phyloP scores from a whole-genome alignment of 2,797 vertebrate genomes.

The Halcyon badia region DNA sequence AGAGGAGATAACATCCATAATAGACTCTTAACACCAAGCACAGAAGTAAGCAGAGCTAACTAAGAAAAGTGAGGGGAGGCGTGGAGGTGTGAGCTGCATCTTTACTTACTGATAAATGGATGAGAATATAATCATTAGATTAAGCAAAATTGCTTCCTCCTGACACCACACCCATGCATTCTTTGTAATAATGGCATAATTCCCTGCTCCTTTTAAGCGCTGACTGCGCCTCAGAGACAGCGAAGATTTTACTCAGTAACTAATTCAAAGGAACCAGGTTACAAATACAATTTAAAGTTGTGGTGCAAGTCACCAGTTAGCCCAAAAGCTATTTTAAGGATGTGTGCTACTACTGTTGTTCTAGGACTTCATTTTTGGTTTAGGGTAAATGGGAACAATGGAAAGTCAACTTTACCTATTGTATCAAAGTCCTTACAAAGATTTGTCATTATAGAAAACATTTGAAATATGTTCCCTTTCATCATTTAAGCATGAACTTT shows the following conservation, averaged over 20 bases:
- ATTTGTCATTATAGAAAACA: neutral
- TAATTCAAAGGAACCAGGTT: neutral
- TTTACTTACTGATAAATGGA: neutral
- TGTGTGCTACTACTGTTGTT: neutral
- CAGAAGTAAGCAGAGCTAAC: constrained; percentile 7
- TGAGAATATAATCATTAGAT: neutral
- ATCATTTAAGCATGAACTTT: neutral
- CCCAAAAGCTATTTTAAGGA: neutral
- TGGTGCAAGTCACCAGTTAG: neutral
- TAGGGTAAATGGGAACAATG: neutral
- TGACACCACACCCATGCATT: neutral
- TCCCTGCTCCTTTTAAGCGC: neutral
- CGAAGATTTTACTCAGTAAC: neutral
- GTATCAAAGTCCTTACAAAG: neutral
- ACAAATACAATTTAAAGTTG: neutral
- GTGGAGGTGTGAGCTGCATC: neutral
- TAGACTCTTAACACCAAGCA: constrained; percentile 9
- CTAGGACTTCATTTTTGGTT: neutral
- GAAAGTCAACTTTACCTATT: neutral
- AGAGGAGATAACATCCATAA: constrained; percentile 32
- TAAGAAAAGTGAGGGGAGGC: neutral
- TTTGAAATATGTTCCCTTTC: neutral
- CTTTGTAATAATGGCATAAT: neutral
- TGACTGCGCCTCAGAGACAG: neutral
- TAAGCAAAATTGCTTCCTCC: neutral